These are phyloP conservation scores for Illadopsis cleaveri DNA, from an alignment of 2,113 vertebrate species.

Conservation along the genomic window DNA sequence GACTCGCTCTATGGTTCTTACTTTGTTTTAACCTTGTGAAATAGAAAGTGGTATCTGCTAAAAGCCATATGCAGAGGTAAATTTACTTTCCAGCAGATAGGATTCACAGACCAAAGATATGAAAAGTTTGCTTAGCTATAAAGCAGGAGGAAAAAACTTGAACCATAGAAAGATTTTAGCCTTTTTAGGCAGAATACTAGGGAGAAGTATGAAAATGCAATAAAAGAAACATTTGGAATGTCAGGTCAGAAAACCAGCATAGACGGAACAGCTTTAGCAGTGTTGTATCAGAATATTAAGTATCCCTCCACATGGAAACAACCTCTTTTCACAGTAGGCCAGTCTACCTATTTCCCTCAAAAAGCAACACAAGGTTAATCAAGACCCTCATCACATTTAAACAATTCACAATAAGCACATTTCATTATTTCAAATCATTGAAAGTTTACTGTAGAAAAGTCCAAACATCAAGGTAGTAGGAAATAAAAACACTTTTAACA, in stretches of 20 bases:
- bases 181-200: background rate
- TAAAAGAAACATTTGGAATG: conserved; percentile 41
- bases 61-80: background rate
- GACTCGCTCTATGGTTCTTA: background rate
- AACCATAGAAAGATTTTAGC: background rate
- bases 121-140: background rate
- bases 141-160: background rate
- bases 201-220: background rate
- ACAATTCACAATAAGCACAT: conserved; percentile 37
- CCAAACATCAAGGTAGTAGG: conserved; percentile 50
- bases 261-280: background rate
- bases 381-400: conserved; percentile 3
- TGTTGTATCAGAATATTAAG: background rate
- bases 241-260: background rate
- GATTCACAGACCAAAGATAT: background rate
- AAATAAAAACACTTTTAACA: conserved; percentile 52
- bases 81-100: background rate
- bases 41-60: background rate
- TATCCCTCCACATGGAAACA: background rate
- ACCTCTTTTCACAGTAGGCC: background rate
- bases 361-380: conserved; percentile 12
- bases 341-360: background rate
- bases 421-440: conserved; percentile 3
- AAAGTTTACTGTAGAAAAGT: conserved; percentile 57
- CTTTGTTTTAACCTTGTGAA: background rate